Evolutionary conservation across 2,888 invertebrate genomes (phyloP).

Genomic region (Nymphalis c-album): DNA sequence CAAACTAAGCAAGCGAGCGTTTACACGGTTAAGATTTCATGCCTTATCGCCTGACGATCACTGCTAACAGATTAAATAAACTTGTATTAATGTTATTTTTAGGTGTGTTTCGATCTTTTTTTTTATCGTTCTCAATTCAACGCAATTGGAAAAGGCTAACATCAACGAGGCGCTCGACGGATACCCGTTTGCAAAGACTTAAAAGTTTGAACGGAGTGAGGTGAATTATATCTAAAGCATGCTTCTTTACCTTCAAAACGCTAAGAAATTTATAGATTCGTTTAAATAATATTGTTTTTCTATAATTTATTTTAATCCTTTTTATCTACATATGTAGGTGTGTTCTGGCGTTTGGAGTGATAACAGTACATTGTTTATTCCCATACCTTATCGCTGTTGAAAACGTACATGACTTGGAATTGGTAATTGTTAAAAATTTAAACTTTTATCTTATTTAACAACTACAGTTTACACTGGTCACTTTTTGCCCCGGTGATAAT

Average conservation of each 20-base stretch:
- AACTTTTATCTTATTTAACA: too few species aligned
- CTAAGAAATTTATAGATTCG: too few species aligned
- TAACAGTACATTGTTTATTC: conserved; percentile 38
- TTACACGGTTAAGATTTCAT: too few species aligned
- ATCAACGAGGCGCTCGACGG: conserved; percentile 12
- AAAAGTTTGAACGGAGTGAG: conserved; percentile 45
- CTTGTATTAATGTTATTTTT: too few species aligned
- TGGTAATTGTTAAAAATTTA: conserved; percentile 36
- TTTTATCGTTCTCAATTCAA: conserved; percentile 51
- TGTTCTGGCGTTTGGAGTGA: conserved; percentile 27
- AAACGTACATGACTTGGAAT: conserved; percentile 43
- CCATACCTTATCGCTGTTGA: conserved; percentile 5
- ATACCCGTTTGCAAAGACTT: conserved; percentile 35
- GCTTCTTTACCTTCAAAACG: neutral
- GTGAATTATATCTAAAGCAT: conserved; percentile 34
- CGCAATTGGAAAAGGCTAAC: conserved; percentile 46
- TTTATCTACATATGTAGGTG: conserved; percentile 18
- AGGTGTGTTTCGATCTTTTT: neutral
- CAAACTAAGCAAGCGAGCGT: too few species aligned
- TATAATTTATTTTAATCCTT: too few species aligned
- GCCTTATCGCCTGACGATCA: too few species aligned
- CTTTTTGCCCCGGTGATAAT: too few species aligned
- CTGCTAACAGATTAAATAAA: too few species aligned
- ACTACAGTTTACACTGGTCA: too few species aligned
- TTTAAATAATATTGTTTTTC: too few species aligned